These are phyloP conservation scores for Etia nguti DNA, from an alignment of 2,113 vertebrate species.

Conservation along the genomic window DNA sequence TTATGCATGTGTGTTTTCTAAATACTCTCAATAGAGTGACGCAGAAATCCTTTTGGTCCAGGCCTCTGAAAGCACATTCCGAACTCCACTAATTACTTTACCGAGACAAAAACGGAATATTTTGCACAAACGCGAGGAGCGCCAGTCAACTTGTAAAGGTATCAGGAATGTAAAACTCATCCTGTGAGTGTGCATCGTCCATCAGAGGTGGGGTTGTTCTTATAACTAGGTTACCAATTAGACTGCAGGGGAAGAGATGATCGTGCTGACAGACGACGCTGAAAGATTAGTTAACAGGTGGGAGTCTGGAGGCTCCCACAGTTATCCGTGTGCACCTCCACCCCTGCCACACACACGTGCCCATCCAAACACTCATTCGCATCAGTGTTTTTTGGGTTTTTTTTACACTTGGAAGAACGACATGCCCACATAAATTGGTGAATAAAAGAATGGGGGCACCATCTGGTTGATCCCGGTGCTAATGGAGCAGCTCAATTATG, in stretches of 20 bases:
- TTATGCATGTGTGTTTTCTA: not conserved
- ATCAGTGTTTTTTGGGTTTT: not conserved
- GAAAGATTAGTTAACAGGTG: conserved; percentile 65
- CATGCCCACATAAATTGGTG: conserved; percentile 39
- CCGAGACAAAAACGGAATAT: accelerated
- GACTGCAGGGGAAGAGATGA: conserved; percentile 17
- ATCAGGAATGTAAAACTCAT: not conserved
- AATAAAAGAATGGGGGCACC: conserved; percentile 56
- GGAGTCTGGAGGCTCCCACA: not conserved
- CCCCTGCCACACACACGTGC: not conserved
- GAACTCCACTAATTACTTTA: accelerated
- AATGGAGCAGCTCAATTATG: conserved; percentile 68
- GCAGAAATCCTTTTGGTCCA: not conserved
- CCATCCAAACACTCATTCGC: not conserved
- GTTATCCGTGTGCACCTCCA: not conserved
- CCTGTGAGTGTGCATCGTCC: not conserved
- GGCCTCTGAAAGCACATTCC: not conserved
- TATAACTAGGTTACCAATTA: conserved; percentile 62
- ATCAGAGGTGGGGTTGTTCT: not conserved
- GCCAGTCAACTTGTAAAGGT: not conserved
- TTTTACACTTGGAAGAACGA: conserved; percentile 43
- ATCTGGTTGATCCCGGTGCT: conserved; percentile 65
- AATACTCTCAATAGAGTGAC: not conserved
- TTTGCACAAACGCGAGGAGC: not conserved
- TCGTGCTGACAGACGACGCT: conserved; percentile 38